These are phyloP conservation scores for Theristicus caerulescens DNA, from an alignment of 2,113 vertebrate genomes.

Conservation along the genomic window DNA sequence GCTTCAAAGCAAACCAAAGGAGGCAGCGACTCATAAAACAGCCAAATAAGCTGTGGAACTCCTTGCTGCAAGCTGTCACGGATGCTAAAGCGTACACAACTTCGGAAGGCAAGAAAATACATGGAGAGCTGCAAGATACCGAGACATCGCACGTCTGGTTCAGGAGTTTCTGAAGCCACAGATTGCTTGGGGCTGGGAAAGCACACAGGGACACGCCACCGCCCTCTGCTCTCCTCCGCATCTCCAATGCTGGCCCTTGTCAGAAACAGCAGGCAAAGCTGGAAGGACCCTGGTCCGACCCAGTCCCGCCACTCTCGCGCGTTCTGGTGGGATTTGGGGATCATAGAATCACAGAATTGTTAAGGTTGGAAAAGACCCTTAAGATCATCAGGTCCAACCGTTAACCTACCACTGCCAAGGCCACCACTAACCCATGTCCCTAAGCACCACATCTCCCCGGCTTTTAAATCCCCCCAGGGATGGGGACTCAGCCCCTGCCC, in stretches of 20 bases:
- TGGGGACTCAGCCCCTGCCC: too few relatives aligned
- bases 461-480: too few relatives aligned
- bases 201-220: background rate
- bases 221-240: background rate
- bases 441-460: too few relatives aligned
- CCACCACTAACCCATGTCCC: too few relatives aligned
- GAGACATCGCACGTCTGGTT: fast-evolving
- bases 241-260: fast-evolving
- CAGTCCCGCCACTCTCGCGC: fast-evolving
- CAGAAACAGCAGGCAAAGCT: background rate
- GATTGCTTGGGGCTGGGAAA: background rate
- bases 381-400: too few relatives aligned
- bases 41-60: background rate
- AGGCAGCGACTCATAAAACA: background rate
- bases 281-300: fast-evolving
- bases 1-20: background rate
- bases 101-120: background rate
- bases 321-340: background rate
- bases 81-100: background rate
- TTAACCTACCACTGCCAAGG: too few relatives aligned
- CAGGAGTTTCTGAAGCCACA: background rate
- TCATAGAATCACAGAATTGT: too few relatives aligned
- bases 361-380: too few relatives aligned
- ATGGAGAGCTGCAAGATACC: fast-evolving
- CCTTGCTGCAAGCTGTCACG: background rate